Percentiles rank a stretch among this genome's conserved stretches.
Conservation (phyloP, 2,797 vertebrate genomes). For the Chloroceryle amazona region DNA sequence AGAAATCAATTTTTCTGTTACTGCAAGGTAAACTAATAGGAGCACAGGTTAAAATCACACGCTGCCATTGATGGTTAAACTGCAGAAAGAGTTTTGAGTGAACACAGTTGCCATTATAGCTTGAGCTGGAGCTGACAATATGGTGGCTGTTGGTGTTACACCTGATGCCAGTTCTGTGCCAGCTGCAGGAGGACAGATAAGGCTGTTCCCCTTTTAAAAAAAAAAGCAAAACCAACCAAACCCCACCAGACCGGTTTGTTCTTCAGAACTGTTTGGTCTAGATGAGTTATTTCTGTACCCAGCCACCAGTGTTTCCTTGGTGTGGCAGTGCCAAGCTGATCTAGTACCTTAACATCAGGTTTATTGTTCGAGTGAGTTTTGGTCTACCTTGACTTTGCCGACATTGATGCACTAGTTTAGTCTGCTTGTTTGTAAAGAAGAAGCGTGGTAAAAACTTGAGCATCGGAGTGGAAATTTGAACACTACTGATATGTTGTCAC, state of each 20-base stretch:
- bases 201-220: background rate
- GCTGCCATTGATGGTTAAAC: background rate
- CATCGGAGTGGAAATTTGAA: background rate
- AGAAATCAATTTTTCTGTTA: background rate
- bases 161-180: background rate
- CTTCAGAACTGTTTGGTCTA: background rate
- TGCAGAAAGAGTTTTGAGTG: background rate
- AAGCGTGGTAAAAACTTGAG: background rate
- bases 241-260: background rate
- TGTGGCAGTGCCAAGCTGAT: background rate
- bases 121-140: background rate
- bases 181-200: background rate
- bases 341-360: background rate
- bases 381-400: background rate
- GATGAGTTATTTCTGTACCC: background rate
- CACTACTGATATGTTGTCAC: background rate
- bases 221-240: background rate
- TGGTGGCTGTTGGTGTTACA: background rate
- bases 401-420: background rate
- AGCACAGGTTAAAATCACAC: background rate
- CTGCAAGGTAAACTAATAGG: background rate
- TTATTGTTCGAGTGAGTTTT: background rate
- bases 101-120: fast-evolving
- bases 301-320: background rate
- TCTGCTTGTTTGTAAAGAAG: background rate